Evolutionary conservation across 1,140 invertebrate genomes (phyloP), one percentile per base, ranked within the genome.

Genomic region (Bradysia coprophila): DNA sequence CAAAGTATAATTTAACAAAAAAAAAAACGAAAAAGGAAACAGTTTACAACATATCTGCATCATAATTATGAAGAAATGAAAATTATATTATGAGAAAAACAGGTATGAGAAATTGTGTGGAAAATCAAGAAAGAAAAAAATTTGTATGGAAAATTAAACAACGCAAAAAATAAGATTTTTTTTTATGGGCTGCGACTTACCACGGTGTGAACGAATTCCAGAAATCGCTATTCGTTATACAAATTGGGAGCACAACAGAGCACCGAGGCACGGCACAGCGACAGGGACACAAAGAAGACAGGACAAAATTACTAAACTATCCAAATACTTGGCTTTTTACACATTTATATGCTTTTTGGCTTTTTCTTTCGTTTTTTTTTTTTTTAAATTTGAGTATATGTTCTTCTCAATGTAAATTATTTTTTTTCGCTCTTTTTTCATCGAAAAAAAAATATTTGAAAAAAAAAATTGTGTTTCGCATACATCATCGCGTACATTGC

Each of bases 201-300:
- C 85, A 81, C 79, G 83, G 84, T 78, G 80, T 83, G 83, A 89
- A 89, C 76, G 81, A 87, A 79, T 81, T 88, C 85, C 85, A 90
- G 82, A 88, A 90, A 78, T 83, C 81, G 84, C 85, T 89, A 85
- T 40, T 47, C 38, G 31, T 49, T 40, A 22, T 13, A 39, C 19
- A 20, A 11, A 23, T 22, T 23, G 21, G 21, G 21, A 22, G 38
- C 21, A 39, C 38, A 21, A 21, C 19, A 39, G 38, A 36, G 38
- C 38, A 21, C 38, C 19, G 19, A 39, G 18, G 22, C 40, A 41
- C 63, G 70, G 71, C 72, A 75, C 72, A 75, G 73, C 55, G 54
- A 57, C 55, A 57, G 72, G 73, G 72, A 75, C 73, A 75, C 73
- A 75, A 69, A 69, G 64, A 74, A 75, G 68, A 72, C 69, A 72